Percentiles rank a stretch among this genome's conserved stretches.
Conservation (phyloP, 2,888 invertebrate genomes). For the Oconnorella tubifera region DNA sequence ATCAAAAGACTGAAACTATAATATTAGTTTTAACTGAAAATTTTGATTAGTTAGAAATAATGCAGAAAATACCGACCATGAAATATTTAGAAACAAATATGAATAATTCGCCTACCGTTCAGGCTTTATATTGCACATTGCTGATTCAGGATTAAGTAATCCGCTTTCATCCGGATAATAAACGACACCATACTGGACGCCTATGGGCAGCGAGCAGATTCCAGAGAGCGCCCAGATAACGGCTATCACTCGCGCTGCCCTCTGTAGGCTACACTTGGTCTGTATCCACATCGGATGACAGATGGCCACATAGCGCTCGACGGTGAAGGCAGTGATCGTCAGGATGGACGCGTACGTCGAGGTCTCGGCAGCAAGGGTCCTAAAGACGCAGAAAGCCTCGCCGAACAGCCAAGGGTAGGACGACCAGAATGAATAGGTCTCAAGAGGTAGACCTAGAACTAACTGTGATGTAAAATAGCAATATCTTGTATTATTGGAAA, state of each 20-base stretch:
- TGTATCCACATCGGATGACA: slow-evolving; percentile 76
- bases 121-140: slow-evolving; percentile 63
- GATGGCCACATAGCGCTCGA: slow-evolving; percentile 81
- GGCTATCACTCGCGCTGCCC: slow-evolving; percentile 76
- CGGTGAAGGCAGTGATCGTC: slow-evolving; percentile 78
- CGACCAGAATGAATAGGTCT: slow-evolving; percentile 63
- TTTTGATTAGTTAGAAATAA: too few species aligned
- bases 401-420: slow-evolving; percentile 63
- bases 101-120: too few species aligned
- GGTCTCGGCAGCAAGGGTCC: slow-evolving; percentile 77
- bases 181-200: slow-evolving; percentile 72
- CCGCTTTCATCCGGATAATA: slow-evolving; percentile 43
- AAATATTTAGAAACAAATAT: too few species aligned
- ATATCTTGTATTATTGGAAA: too few species aligned
- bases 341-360: slow-evolving; percentile 67
- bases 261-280: slow-evolving; percentile 74
- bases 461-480: too few species aligned
- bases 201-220: slow-evolving; percentile 65
- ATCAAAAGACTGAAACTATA: too few species aligned
- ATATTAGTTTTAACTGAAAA: too few species aligned
- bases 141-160: slow-evolving; percentile 60
- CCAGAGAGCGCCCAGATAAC: slow-evolving; percentile 61
- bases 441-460: slow-evolving; percentile 80
- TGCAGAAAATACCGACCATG: too few species aligned
- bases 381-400: slow-evolving; percentile 69